These are phyloP conservation scores for Tetanocera ferruginea DNA, from an alignment of 2,888 invertebrate genomes.

Conservation along the genomic window DNA sequence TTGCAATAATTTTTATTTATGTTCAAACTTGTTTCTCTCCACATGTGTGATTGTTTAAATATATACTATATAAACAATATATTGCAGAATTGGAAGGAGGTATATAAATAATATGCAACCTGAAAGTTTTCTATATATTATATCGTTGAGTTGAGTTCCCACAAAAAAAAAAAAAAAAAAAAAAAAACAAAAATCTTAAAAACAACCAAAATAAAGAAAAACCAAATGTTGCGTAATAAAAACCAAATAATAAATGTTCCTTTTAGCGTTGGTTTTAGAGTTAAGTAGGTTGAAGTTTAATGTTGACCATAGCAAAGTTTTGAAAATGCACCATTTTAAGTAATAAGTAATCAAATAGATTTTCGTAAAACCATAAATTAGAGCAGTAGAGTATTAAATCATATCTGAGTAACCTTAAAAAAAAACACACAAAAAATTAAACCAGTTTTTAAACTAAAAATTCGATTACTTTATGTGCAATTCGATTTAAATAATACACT, in stretches of 20 bases:
- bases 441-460: not conserved
- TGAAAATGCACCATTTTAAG: conserved; percentile 12
- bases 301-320: conserved; percentile 24
- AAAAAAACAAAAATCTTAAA: conserved; percentile 24
- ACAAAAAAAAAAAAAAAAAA: conserved; percentile 19
- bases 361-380: not conserved
- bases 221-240: not conserved
- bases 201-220: not conserved
- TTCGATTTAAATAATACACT: not conserved
- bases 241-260: conserved; percentile 34
- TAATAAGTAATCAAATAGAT: not conserved
- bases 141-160: conserved; percentile 27
- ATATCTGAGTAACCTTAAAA: not conserved
- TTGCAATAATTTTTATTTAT: conserved; percentile 34
- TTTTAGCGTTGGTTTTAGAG: conserved; percentile 44
- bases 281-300: conserved; percentile 41
- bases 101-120: conserved; percentile 61
- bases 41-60: conserved; percentile 54
- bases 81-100: conserved; percentile 70
- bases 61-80: conserved; percentile 48
- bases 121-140: conserved; percentile 44
- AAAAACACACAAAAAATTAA: not conserved
- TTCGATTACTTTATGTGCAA: not conserved
- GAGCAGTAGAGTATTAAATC: not conserved
- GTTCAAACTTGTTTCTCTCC: conserved; percentile 59